Evolutionary conservation across 2,888 invertebrate genomes (phyloP), one percentile per base, ranked within the genome.

Genomic region (Acholoe squamosa): DNA sequence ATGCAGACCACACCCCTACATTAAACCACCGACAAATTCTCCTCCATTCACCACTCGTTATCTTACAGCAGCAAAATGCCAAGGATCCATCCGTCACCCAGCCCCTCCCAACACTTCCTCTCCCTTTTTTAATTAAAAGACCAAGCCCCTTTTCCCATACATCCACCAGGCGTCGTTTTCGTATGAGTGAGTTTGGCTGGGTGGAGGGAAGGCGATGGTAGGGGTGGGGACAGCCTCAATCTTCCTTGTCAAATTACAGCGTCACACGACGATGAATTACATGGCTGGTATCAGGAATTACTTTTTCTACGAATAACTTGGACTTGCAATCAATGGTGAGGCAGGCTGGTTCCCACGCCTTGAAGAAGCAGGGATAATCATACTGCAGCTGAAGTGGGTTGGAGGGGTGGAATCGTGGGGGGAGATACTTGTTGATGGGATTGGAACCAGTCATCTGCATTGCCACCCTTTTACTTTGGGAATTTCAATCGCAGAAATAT

Each of bases 51-150:
- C 33, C 25, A 54, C 52, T 86, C 86, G 86, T 52, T 86, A 54
- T 86, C 86, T 86, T 86, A 54, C 86, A 86, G 25, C 22, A 86
- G 86, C 76, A 86, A 86, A 56, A 22, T n/a, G 28, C 43, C 86
- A 86, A 86, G 43, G 86, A 54, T 31, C 86, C 86, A 86, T 86
- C 52, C 86, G 54, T 86, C 54, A 86, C 19, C 28, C 54, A 31
- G 14, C 54, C 25, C 52, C 52, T 0, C 80, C 80, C 43, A 43
- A 43, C 43, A 43, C 43, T 71, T 25, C 80, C 43, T 22, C 43
- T 33, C 22, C 80, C 43, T 19, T 54, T 86, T 86, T 86, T 86
- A 86, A 86, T 86, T 86, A 86, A 86, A 86, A 54, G 86, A 86
- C n/a, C 86, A 86, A 86, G 25, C 25, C 86, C 86, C 54, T n/a